Percentiles rank a stretch among this genome's conserved stretches.
phyloP scores from a whole-genome alignment of 2,888 invertebrate genomes.

The Spicauda simplicius region DNA sequence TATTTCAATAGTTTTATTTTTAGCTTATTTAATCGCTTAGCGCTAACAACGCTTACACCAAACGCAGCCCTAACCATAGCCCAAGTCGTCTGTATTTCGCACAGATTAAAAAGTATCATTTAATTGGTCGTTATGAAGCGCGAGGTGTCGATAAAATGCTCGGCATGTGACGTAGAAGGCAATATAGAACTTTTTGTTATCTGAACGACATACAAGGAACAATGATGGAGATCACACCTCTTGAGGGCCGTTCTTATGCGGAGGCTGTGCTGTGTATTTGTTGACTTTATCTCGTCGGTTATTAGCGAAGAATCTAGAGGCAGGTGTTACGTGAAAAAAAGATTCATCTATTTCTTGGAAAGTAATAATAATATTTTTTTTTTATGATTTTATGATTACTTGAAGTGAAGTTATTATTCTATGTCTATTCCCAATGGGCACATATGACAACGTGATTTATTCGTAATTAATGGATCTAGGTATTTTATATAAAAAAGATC shows the following conservation, averaged over 20 bases:
- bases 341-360: too few relatives aligned
- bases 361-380: too few relatives aligned
- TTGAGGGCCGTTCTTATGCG: constrained; percentile 23
- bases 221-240: constrained; percentile 30
- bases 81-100: constrained; percentile 39
- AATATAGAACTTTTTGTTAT: constrained; percentile 36
- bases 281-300: constrained; percentile 6
- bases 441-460: too few relatives aligned
- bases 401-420: too few relatives aligned
- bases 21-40: background rate
- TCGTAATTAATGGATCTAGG: too few relatives aligned
- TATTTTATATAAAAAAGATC: too few relatives aligned
- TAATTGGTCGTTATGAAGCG: constrained; percentile 45
- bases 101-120: constrained; percentile 46
- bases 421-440: too few relatives aligned
- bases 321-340: background rate
- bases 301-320: constrained; percentile 25
- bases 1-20: too few relatives aligned
- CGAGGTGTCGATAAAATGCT: constrained; percentile 44
- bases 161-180: constrained; percentile 39
- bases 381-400: too few relatives aligned
- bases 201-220: constrained; percentile 30
- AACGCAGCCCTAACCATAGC: constrained; percentile 9
- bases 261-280: constrained; percentile 19
- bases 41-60: background rate